phyloP scores from a whole-genome alignment of 1,140 invertebrate species.

The Adoxophyes honmai region DNA sequence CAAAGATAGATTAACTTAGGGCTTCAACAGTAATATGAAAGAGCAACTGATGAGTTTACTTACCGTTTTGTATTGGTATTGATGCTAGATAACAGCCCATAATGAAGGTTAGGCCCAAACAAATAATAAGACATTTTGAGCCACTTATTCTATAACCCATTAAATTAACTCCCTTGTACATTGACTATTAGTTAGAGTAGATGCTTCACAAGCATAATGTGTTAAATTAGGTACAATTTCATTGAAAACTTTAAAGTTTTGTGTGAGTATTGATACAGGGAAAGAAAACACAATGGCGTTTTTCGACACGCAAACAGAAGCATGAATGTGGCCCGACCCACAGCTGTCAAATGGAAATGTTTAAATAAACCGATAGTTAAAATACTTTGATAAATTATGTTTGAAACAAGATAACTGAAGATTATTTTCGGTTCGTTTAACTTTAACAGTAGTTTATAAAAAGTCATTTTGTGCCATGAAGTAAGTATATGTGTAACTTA shows the following conservation, averaged over 20 bases:
- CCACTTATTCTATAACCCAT: slow-evolving; percentile 58
- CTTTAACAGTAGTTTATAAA: too few species aligned
- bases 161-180: slow-evolving; percentile 47
- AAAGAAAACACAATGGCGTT: neutral
- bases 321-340: neutral
- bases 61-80: slow-evolving; percentile 57
- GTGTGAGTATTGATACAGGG: neutral
- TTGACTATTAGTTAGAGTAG: slow-evolving; percentile 28
- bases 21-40: neutral
- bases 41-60: slow-evolving; percentile 21
- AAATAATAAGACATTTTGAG: slow-evolving; percentile 60
- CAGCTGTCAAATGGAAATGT: neutral
- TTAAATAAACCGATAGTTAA: too few species aligned
- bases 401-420: too few species aligned
- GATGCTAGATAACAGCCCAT: slow-evolving; percentile 66
- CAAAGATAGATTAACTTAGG: slow-evolving; percentile 12
- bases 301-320: neutral
- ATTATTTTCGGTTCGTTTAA: too few species aligned
- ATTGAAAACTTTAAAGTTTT: slow-evolving; percentile 18
- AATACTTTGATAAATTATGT: too few species aligned
- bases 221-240: slow-evolving; percentile 16
- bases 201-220: slow-evolving; percentile 20
- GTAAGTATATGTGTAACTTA: too few species aligned
- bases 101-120: slow-evolving; percentile 59
- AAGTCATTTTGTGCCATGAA: too few species aligned